phyloP scores from a whole-genome alignment of 2,797 vertebrate genomes.

The Oreochromis mossambicus region DNA sequence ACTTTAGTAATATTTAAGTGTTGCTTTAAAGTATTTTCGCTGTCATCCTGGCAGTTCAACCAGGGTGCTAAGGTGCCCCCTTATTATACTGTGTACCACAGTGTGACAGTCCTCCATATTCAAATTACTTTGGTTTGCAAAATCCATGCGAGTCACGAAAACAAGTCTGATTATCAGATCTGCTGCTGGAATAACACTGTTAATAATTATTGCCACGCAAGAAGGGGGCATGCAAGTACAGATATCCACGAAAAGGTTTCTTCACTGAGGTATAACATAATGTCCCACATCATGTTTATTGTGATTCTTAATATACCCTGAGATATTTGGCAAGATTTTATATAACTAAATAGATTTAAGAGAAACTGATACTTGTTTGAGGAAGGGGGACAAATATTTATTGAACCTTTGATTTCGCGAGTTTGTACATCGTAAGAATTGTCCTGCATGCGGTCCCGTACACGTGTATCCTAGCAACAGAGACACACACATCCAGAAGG shows the following conservation, averaged over 20 bases:
- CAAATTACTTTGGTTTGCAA: background rate
- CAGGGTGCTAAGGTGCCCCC: background rate
- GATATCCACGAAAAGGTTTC: background rate
- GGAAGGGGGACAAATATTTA: background rate
- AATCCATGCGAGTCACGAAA: fast-evolving
- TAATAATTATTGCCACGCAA: background rate
- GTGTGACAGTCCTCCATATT: background rate
- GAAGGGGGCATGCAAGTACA: background rate
- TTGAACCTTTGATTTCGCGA: background rate
- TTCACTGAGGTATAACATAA: background rate
- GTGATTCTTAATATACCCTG: background rate
- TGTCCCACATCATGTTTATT: background rate
- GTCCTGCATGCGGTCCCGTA: slow-evolving; percentile 6
- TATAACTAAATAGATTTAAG: background rate
- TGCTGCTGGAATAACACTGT: background rate
- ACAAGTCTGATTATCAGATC: background rate
- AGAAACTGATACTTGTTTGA: background rate
- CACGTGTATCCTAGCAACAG: slow-evolving; percentile 51
- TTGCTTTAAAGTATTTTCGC: background rate
- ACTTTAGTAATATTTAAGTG: background rate
- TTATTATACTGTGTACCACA: background rate
- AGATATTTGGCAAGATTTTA: background rate
- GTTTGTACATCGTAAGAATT: background rate
- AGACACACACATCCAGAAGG: background rate
- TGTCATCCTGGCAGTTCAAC: background rate